Base-by-base conservation (phyloP, 1,140 invertebrate species). In the Drosophila kepulauana region DNA sequence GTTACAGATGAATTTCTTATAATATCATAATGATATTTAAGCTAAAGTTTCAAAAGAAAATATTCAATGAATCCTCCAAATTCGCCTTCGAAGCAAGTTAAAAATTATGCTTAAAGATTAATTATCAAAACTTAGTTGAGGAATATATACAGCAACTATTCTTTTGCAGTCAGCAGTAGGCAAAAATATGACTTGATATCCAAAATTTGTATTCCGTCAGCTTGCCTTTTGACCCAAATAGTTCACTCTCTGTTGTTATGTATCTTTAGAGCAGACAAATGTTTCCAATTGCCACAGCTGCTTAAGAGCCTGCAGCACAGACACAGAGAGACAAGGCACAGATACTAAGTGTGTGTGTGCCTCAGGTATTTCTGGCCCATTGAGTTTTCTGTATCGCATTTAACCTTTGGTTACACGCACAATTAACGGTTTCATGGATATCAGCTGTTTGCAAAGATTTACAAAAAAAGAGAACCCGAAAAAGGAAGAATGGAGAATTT, bases 381-480 rank as follows among this genome's bases (percentile, higher is more conserved):
- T 75, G 56, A 84, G 13, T 67, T 66, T 20, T 35, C 25, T 49
- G 45, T 46, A 65, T 65, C 33, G 43, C 30, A 38, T 63, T 79
- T 77, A 70, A 61, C 71, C 71, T 67, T 52, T 72, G 79, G 75
- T 82, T 82, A 61, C 63, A 86, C 71, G 79, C 79, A 75, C 82
- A 86, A 82, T 87, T 79, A 79, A 87, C 79, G 79, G 76, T 70
- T 88, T 72, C 78, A 88, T 64, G 80, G 69, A 3, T 84, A 73
- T 88, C 84, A 88, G 84, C 84, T 88, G 84, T 88, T 88, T 56
- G 54, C 45, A 33, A 13, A 30, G 41, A 45, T 56, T 38, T 10
- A 46, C 38, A 70, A 41, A 38, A 45, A 70, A 41, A 48, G 30
- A n/a, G 25, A 49, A 52, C 8, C 70, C 69, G 66, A 65, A 51